Base-by-base conservation (phyloP, 2,888 invertebrate species). In the Stictocephala bisonia region DNA sequence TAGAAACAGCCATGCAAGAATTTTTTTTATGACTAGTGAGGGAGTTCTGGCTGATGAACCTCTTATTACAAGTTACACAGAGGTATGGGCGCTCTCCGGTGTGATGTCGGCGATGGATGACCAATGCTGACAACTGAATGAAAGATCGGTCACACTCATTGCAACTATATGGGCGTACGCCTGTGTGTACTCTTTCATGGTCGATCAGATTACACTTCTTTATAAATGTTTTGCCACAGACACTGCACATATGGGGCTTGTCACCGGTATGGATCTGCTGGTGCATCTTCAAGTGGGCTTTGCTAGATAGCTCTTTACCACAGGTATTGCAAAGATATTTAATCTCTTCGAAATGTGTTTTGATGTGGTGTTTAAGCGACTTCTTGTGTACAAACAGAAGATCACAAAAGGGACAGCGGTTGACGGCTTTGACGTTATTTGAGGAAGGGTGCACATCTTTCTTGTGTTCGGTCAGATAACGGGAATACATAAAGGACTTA, bases 251-350 rank as follows among this genome's bases (percentile, higher is more conserved):
- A 74, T 85, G 85, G 0, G 89, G 88, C 77, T 87, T 87, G 74
- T 88, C 88, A 0, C 88, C 88, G 0, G 86, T 87, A 76, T 88
- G 88, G 53, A 86, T 85, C 20, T 86, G 82, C 48, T 85, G 84
- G 75, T 89, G 88, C 26, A 86, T 84, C 72, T 86, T 86, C 51
- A 90, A 80, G 71, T 88, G 88, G 76, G 86, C 87, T 27, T 82
- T 84, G 68, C 84, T 87, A 0, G 85, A 84, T 15, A 89, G 80
- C 0, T 86, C 85, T 77, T 89, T 89, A 0, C 88, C 89, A 77
- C 89, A 90, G 3, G 87, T 82, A 71, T 89, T 88, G 74, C 90
- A 90, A 0, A 89, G 84, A 66, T 86, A 85, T 31, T 83, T 83
- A 56, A 84, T 84, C 51, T 83, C 84, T 20, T 87, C 84, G 0